Evolutionary conservation across 2,888 invertebrate genomes (phyloP).

Genomic region (Luperina nickerlii): DNA sequence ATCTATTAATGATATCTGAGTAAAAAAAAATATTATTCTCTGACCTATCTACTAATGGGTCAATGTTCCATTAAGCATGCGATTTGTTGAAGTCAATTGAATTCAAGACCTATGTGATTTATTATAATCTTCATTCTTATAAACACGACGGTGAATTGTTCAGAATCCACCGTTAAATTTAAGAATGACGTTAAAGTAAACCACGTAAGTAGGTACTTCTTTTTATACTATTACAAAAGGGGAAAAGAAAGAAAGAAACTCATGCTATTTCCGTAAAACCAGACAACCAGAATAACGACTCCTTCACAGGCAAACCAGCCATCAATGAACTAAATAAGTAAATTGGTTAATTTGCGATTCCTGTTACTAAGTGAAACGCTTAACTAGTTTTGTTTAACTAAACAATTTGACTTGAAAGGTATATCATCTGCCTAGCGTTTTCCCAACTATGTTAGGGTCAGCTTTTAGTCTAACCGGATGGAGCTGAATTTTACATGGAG

Average conservation of each 20-base stretch:
- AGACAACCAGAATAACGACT: conserved; percentile 30
- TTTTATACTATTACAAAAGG: not conserved
- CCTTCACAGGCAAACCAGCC: conserved; percentile 40
- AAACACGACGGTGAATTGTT: not conserved
- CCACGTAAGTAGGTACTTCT: not conserved
- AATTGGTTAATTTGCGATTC: conserved; percentile 57
- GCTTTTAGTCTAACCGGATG: no score
- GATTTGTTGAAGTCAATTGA: not conserved
- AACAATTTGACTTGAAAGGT: conserved; percentile 59
- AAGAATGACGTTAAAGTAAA: not conserved
- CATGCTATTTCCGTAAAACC: conserved; percentile 1
- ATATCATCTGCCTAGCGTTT: no score
- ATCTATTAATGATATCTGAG: no score
- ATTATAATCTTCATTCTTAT: not conserved
- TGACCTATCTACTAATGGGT: no score
- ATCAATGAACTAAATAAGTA: conserved; percentile 54
- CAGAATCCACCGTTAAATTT: not conserved
- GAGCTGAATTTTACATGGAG: no score
- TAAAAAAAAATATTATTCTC: no score
- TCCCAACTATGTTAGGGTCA: no score
- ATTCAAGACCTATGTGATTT: not conserved
- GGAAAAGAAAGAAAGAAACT: not conserved
- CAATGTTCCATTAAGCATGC: no score
- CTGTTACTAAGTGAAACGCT: conserved; percentile 41
- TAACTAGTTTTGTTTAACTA: conserved; percentile 60